phyloP scores from a whole-genome alignment of 2,797 vertebrate species.

The Tolypeutes matacus region DNA sequence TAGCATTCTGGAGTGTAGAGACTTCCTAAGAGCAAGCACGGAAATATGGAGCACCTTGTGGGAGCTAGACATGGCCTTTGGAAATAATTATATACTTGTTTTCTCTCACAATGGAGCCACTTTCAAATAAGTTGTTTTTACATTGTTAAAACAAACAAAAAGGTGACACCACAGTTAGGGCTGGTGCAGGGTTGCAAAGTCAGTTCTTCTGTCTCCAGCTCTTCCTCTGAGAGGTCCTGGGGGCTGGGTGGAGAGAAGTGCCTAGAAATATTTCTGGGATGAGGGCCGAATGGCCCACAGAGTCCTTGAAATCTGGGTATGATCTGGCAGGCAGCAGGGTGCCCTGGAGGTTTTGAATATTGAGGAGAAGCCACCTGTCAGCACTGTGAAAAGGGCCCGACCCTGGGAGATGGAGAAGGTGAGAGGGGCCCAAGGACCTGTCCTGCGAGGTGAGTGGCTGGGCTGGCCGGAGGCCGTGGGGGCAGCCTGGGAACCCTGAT shows the following conservation, averaged over 20 bases:
- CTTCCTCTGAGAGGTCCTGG: not conserved
- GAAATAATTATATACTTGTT: conserved; percentile 74
- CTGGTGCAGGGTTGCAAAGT: not conserved
- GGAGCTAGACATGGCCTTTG: conserved; percentile 69
- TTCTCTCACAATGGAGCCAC: conserved; percentile 78
- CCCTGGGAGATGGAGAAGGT: not conserved
- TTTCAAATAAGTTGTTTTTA: conserved; percentile 81
- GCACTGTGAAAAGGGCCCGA: not conserved
- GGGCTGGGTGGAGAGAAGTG: not conserved
- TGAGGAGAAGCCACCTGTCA: not conserved
- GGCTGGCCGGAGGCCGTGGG: not conserved
- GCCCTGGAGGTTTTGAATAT: not conserved
- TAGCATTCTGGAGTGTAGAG: conserved; percentile 63
- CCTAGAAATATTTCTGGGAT: not conserved
- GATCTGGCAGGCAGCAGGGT: not conserved
- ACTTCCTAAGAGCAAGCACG: conserved; percentile 67
- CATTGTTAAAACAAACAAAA: not conserved
- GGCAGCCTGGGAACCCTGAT: not conserved
- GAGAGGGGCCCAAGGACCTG: not conserved
- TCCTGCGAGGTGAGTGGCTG: not conserved
- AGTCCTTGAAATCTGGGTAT: not conserved
- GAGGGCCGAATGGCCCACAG: not conserved
- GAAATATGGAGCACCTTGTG: conserved; percentile 73
- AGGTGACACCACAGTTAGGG: not conserved
- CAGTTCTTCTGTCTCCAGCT: not conserved